Percentiles rank a stretch among this genome's conserved stretches.
Conservation (phyloP, 2,113 vertebrate genomes). For the Trochalopteron elliotii region DNA sequence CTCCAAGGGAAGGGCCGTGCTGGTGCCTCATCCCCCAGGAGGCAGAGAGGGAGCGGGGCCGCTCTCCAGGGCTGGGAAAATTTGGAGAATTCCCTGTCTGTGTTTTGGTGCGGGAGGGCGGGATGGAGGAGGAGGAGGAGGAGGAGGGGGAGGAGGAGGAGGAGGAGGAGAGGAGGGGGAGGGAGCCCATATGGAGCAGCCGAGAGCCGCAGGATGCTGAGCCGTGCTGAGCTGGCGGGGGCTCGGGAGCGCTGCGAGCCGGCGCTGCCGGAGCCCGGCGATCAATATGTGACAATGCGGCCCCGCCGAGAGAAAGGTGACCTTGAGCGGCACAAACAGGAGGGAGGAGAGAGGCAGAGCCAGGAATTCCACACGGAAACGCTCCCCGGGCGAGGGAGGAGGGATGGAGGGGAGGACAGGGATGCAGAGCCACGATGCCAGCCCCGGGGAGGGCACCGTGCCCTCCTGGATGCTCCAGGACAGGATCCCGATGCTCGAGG, state of each 20-base stretch:
- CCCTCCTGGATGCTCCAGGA: not conserved
- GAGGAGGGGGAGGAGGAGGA: not conserved
- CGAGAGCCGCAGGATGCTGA: not conserved
- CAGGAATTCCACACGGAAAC: not conserved
- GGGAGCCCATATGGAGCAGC: constrained; percentile 1
- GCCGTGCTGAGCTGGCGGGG: constrained; percentile 36
- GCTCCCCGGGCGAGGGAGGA: not conserved
- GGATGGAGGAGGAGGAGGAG: not conserved
- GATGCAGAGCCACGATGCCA: not conserved
- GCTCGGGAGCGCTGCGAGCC: not conserved
- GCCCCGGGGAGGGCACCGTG: not conserved
- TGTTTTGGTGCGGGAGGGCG: no score
- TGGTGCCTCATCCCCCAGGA: no score
- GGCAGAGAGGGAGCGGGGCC: no score
- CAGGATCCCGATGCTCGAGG: accelerated
- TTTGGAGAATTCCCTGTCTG: no score
- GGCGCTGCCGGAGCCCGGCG: not conserved
- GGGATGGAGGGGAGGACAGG: not conserved
- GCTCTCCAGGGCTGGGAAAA: no score
- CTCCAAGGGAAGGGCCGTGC: no score
- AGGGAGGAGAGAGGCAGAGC: not conserved
- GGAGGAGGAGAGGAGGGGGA: not conserved
- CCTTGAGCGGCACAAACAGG: not conserved
- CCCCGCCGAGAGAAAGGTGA: constrained; percentile 46
- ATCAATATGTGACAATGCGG: constrained; percentile 40